A percentile compares a stretch with the other conserved stretches of the same genome.
Evolutionary conservation across 2,888 invertebrate species (phyloP).

Genomic region (Hypselothyrea guttata): DNA sequence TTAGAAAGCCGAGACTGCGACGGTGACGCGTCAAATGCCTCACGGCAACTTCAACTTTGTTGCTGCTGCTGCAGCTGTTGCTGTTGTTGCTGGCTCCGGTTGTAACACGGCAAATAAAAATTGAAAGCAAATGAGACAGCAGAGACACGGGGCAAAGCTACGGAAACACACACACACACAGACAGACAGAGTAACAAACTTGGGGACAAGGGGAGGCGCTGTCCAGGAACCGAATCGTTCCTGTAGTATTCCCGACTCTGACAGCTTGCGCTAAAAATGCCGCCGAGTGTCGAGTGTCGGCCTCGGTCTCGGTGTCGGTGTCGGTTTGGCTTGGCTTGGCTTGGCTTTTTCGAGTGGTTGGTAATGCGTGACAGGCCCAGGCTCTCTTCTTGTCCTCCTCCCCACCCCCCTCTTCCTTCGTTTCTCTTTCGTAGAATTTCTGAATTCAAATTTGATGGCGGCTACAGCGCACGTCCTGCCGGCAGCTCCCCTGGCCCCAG

Average conservation of each 20-base stretch:
- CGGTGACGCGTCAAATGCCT: constrained; percentile 73
- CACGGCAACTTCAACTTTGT: constrained; percentile 65
- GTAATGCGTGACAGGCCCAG: constrained; percentile 70
- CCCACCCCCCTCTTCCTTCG: not conserved
- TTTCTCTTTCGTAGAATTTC: constrained; percentile 12
- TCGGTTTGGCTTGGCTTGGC: constrained; percentile 22
- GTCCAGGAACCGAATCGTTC: constrained; percentile 32
- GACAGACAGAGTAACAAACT: constrained; percentile 30
- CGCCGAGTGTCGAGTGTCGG: constrained; percentile 61
- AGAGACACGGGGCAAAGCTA: constrained; percentile 56
- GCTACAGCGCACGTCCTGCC: constrained; percentile 50
- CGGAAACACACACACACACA: constrained; percentile 1
- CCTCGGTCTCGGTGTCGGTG: constrained; percentile 44
- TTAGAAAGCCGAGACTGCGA: constrained; percentile 51
- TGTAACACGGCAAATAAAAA: constrained; percentile 76
- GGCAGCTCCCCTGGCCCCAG: constrained; percentile 15
- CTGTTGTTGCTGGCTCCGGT: constrained; percentile 37
- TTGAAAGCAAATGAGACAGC: constrained; percentile 76
- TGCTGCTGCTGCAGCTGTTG: constrained; percentile 36
- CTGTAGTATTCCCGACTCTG: constrained; percentile 34
- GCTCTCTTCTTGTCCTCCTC: constrained; percentile 7
- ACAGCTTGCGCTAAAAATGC: constrained; percentile 71
- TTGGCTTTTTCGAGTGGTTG: constrained; percentile 54
- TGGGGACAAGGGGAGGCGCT: constrained; percentile 47
- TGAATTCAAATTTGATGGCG: constrained; percentile 74